Base-by-base conservation (phyloP, 2,888 invertebrate genomes). In the Eristalis intricaria region DNA sequence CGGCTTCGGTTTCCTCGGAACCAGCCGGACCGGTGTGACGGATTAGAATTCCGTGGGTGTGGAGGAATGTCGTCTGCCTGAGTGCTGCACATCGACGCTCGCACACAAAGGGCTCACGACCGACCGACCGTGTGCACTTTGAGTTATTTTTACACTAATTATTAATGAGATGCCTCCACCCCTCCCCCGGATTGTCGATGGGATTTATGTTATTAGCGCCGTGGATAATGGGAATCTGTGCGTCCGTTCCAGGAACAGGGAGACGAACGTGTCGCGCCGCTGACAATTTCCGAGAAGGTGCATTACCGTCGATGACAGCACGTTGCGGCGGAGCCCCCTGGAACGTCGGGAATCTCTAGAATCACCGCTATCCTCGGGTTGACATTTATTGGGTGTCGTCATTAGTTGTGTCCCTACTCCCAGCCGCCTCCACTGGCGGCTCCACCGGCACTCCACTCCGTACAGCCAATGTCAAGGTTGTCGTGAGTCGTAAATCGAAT, bases 131-230 rank as follows among this genome's bases (percentile, higher is more conserved):
- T 40, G 32, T 81, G 80, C 74, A 74, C 69, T 81, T 81, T 58
- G 56, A 22, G 56, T 38, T 81, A 75, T 64, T 74, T 81, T 74
- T 69, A 74, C 74, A 19, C 50, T 56, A 63, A 68, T 74, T 74
- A 74, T 80, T 74, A 80, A 81, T 74, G 80, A 64, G 74, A 63
- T 63, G 58, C 78, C 35, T 22, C n/a, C 58, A 19, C 58, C 40
- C 26, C 26, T 32, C 23, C 43, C n/a, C 22, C 15, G 0, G 4
- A 2, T n/a, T 13, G 13, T 35, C 38, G 35, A 38, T 74, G 56
- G 29, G 68, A 74, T 81, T 81, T 81, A 81, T 81, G 80, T 81
- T 75, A 81, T 81, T 81, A 74, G 74, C 74, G 74, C 74, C 74
- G 56, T 50, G 40, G 66, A 79, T 79, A 73, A 63, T 73, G 29